A percentile compares a stretch with the other conserved stretches of the same genome.
Conservation (phyloP, 1,140 invertebrate genomes). For the Oryzaephilus surinamensis region DNA sequence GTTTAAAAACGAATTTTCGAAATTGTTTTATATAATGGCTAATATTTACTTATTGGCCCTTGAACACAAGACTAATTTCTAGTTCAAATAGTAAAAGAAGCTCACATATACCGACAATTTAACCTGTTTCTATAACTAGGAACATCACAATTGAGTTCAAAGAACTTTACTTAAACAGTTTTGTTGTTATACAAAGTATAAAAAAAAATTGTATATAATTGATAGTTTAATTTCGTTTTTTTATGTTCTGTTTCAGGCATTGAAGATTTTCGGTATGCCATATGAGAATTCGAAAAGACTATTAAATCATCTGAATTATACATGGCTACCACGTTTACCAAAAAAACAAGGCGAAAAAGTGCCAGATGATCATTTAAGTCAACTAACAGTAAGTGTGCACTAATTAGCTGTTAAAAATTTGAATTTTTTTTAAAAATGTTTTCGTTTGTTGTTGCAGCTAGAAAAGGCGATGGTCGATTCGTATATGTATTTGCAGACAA, state of each 20-base stretch:
- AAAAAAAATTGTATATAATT: too few relatives aligned
- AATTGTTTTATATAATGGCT: too few relatives aligned
- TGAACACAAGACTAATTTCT: too few relatives aligned
- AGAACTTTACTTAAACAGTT: too few relatives aligned
- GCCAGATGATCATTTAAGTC: constrained; percentile 35
- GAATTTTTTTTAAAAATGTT: not conserved
- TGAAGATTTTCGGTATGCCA: constrained; percentile 41
- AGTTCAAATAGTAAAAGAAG: too few relatives aligned
- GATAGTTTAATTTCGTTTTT: too few relatives aligned
- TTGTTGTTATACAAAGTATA: too few relatives aligned
- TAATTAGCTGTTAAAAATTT: not conserved
- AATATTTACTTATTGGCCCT: too few relatives aligned
- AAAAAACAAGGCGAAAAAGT: constrained; percentile 40
- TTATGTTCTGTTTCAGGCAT: constrained; percentile 38
- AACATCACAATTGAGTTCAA: too few relatives aligned
- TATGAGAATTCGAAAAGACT: constrained; percentile 34
- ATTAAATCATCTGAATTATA: constrained; percentile 40
- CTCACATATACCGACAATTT: too few relatives aligned
- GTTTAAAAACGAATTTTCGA: too few relatives aligned
- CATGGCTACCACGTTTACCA: constrained; percentile 43
- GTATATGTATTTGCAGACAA: constrained; percentile 52
- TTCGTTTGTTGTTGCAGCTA: constrained; percentile 36
- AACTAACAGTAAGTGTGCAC: constrained; percentile 36
- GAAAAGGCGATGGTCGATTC: constrained; percentile 42
- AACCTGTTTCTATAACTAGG: too few relatives aligned